Conservation (phyloP, 2,888 invertebrate species). For the Synanthedon andrenaeformis region DNA sequence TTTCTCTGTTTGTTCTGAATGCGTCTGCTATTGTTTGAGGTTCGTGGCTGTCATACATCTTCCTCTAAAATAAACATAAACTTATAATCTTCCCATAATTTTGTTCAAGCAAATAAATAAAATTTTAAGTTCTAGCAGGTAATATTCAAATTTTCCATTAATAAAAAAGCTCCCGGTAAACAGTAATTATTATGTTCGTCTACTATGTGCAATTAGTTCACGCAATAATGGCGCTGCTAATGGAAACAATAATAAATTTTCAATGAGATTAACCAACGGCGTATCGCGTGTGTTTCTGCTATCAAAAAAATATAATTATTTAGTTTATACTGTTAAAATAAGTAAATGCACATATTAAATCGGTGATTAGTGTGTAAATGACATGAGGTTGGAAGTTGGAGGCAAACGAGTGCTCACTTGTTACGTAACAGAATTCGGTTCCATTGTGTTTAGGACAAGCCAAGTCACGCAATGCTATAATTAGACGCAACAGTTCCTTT, state of each 20-base stretch:
- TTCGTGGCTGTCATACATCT: too few species aligned
- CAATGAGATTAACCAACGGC: slow-evolving; percentile 12
- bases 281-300: slow-evolving; percentile 24
- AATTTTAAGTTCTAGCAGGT: too few species aligned
- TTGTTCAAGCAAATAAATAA: too few species aligned
- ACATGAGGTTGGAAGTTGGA: slow-evolving; percentile 30
- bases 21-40: too few species aligned
- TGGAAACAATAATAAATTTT: slow-evolving; percentile 17
- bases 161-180: background rate
- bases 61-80: too few species aligned
- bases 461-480: slow-evolving; percentile 26
- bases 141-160: too few species aligned
- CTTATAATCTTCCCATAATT: too few species aligned
- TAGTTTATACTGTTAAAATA: slow-evolving; percentile 13
- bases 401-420: slow-evolving; percentile 17
- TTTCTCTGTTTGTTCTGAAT: too few species aligned
- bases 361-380: slow-evolving; percentile 25
- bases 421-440: slow-evolving; percentile 10
- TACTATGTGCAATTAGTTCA: slow-evolving; percentile 23
- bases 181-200: background rate
- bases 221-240: slow-evolving; percentile 20
- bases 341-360: background rate
- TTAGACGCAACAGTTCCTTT: slow-evolving; percentile 12
- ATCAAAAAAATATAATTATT: slow-evolving; percentile 27
- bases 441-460: slow-evolving; percentile 25